Evolutionary conservation across 2,797 vertebrate genomes (phyloP), one percentile per base, ranked within the genome.

Genomic region (Fringilla coelebs): DNA sequence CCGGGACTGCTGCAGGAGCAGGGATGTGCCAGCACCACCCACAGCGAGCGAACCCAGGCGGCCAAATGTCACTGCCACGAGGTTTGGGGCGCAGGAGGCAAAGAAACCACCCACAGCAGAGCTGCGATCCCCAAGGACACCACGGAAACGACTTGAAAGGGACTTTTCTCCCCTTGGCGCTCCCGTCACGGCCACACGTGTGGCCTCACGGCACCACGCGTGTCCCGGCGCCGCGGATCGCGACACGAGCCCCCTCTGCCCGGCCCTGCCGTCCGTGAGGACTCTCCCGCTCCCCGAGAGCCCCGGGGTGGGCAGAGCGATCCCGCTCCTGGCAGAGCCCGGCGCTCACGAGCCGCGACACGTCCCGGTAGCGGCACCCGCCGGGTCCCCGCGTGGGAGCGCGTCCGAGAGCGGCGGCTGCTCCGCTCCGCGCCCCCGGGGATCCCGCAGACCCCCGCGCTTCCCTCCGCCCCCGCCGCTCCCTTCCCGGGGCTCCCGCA

Each of bases 231-330:
- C 73, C 20, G 32, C 60, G 26, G 54, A 77, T 16, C 19, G 1
- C 61, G 3, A 10, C 49, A 4, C 46, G 2, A 20, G 31, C 26
- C 29, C 14, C 58, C 55, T 17, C 19, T 6, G 74, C 60, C 45
- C 79, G 41, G 36, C 4, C 28, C 29, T 1, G 52, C 83, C 26
- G 1, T 1, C 55, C 71, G 0, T 2, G 32, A 14, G 62, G n/a
- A 2, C 2, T 17, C 49, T 9, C 46, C 63, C 70, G 40, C 5
- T 28, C 13, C 10, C 70, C 22, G 40, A 5, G 54, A 22, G 38
- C 11, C 13, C 45, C 61, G 7, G 38, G 2, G 3, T 0, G 89
- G 29, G 54, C 58, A 28, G 43, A 10, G 32, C 61, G 2, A 11
- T 20, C 22, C 1, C 51, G 13, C 24, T 43, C 25, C 24, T 52